Conservation (phyloP, 2,888 invertebrate genomes). For the Dicyrtomina minuta region DNA sequence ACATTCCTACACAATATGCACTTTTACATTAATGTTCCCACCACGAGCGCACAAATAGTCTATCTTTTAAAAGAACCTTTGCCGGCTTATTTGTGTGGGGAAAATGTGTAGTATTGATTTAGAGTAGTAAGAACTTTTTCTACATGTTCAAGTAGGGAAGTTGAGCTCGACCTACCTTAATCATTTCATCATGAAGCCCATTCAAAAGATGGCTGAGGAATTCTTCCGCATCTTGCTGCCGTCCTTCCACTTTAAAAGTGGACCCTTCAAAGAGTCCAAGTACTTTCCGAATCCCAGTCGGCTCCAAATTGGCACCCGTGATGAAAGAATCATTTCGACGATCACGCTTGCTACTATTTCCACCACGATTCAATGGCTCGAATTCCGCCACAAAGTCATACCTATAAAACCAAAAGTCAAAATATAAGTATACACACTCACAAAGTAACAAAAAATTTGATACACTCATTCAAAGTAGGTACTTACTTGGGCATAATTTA, state of each 20-base stretch:
- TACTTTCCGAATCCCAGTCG: slow-evolving; percentile 59
- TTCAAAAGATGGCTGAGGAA: slow-evolving; percentile 90
- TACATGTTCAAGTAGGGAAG: not conserved
- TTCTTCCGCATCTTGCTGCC: slow-evolving; percentile 97
- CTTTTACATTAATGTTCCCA: slow-evolving; percentile 32
- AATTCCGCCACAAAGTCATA: slow-evolving; percentile 79
- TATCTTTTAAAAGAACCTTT: not conserved
- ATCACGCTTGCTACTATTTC: slow-evolving; percentile 47
- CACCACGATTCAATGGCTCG: slow-evolving; percentile 62
- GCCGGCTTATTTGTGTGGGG: slow-evolving; percentile 21
- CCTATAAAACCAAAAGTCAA: slow-evolving; percentile 59
- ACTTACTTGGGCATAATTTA: not conserved
- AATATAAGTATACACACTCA: not conserved
- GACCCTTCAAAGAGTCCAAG: slow-evolving; percentile 58
- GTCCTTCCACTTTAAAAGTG: slow-evolving; percentile 71
- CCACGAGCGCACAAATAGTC: slow-evolving; percentile 36
- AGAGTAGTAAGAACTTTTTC: not conserved
- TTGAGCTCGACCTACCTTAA: slow-evolving; percentile 65
- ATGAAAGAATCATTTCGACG: slow-evolving; percentile 58
- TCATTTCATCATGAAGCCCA: slow-evolving; percentile 94
- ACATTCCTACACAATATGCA: slow-evolving; percentile 15
- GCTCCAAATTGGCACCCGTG: slow-evolving; percentile 82
- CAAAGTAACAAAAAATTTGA: no score
- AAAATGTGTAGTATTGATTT: not conserved
- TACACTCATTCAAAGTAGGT: no score